These are phyloP conservation scores for Mico argentatus DNA, from an alignment of 2,797 vertebrate species.

Conservation along the genomic window DNA sequence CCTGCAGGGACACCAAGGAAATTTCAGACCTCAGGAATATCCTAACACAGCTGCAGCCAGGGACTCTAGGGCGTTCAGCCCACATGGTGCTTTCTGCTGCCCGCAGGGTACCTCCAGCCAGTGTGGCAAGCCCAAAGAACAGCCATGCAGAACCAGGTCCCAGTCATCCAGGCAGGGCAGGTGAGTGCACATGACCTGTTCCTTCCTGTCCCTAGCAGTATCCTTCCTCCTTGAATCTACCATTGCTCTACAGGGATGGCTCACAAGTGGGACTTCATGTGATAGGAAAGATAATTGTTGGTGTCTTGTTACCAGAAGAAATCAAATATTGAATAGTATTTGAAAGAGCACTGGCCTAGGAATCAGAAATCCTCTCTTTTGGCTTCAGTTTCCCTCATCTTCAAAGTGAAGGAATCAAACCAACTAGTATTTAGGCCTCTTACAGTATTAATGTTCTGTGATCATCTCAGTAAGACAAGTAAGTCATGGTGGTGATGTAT, in stretches of 20 bases:
- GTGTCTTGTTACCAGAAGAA: slow-evolving; percentile 5
- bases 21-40: slow-evolving; percentile 65
- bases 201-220: not conserved
- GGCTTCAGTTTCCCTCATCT: not conserved
- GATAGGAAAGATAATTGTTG: not conserved
- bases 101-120: not conserved
- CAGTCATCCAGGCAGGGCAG: not conserved
- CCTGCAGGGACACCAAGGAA: slow-evolving; percentile 63
- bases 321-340: not conserved
- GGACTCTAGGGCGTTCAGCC: slow-evolving; percentile 81
- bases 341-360: not conserved
- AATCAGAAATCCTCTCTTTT: slow-evolving; percentile 1
- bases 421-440: not conserved
- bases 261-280: not conserved
- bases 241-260: not conserved
- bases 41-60: slow-evolving; percentile 69
- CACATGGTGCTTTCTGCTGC: slow-evolving; percentile 84
- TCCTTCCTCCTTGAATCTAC: not conserved
- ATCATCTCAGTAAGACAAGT: not conserved
- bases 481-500: not conserved
- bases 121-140: not conserved
- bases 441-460: not conserved
- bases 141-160: not conserved
- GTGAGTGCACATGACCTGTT: slow-evolving; percentile 48
- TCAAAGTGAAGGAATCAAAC: slow-evolving; percentile 33